Evolutionary conservation across 2,113 vertebrate genomes (phyloP), one percentile per base, ranked within the genome.

Genomic region (Onychostoma macrolepis): DNA sequence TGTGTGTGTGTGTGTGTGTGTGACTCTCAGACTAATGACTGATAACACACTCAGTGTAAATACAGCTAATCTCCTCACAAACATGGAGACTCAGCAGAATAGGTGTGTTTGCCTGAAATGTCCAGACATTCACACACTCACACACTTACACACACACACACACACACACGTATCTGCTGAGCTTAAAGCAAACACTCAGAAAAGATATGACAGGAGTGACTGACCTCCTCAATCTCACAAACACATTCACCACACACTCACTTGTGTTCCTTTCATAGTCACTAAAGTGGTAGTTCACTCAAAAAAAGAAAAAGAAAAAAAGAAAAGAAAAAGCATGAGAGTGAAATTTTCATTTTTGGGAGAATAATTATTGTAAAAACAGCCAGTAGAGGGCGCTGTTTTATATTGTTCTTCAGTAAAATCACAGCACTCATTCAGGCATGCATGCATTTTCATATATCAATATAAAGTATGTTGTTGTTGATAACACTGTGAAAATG

Each of bases 111-210:
- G 77, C 21, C 75, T 76, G 45, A 21, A 80, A 3, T 48, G 71
- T 78, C 67, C 82, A 72, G 26, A 45, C 63, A 83, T 11, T 10
- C 38, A 15, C 53, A 10, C 67, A 63, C 15, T 6, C 50, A 15
- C 63, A 17, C 26, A 61, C 85, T n/a, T 50, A 80, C 48, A 17
- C 50, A 72, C 65, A 33, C 36, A 43, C 69, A 65, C 4, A 65
- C 26, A 26, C 26, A 65, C 61, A 28, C 13, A 9, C 12, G 13
- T 28, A 74, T 11, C 41, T 26, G 53, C 10, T 76, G 30, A 45
- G 15, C 9, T 48, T 85, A 76, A 76, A 74, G 74, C 61, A 83
- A 83, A 86, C 84, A 86, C n/a, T 71, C 7, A 65, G n/a, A 17
- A 77, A 53, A 79, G 13, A 78, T 71, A n/a, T 77, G 61, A 63